A percentile compares a stretch with the other conserved stretches of the same genome.
Evolutionary conservation across 2,113 vertebrate genomes (phyloP).

Genomic region (Euleptes europaea): DNA sequence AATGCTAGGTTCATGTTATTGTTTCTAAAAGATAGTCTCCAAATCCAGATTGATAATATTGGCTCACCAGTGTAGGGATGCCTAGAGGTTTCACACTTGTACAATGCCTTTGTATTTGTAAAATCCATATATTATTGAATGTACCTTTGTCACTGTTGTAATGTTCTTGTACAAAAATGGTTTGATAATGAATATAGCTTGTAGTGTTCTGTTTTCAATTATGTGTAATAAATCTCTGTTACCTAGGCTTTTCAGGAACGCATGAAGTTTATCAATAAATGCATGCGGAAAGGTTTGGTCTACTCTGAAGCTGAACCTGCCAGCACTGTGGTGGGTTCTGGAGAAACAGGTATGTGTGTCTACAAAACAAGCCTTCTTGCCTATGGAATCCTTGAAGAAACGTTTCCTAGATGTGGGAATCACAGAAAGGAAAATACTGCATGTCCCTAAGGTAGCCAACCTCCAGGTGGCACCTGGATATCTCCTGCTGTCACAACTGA

Average conservation of each 20-base stretch:
- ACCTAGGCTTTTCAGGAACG: conserved; percentile 80
- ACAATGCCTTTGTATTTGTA: neutral
- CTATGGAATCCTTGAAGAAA: neutral
- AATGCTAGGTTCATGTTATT: neutral
- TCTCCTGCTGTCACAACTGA: too few species aligned
- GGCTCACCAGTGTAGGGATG: neutral
- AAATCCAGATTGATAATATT: neutral
- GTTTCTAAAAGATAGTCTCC: neutral
- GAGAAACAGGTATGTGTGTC: conserved; percentile 45
- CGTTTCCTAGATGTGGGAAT: neutral
- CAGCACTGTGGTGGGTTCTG: neutral
- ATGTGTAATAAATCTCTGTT: conserved; percentile 30
- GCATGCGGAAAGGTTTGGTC: conserved; percentile 22
- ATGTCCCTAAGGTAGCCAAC: too few species aligned
- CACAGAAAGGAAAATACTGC: neutral
- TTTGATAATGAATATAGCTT: conserved; percentile 13
- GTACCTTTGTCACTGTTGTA: neutral
- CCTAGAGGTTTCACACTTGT: neutral
- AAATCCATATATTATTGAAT: neutral
- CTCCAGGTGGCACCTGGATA: too few species aligned
- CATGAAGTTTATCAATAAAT: conserved; percentile 73
- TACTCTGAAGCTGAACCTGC: conserved; percentile 12
- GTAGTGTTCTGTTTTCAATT: neutral
- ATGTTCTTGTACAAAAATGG: neutral
- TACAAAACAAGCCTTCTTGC: neutral